phyloP scores from a whole-genome alignment of 2,888 invertebrate species.

The Lymantria dispar region DNA sequence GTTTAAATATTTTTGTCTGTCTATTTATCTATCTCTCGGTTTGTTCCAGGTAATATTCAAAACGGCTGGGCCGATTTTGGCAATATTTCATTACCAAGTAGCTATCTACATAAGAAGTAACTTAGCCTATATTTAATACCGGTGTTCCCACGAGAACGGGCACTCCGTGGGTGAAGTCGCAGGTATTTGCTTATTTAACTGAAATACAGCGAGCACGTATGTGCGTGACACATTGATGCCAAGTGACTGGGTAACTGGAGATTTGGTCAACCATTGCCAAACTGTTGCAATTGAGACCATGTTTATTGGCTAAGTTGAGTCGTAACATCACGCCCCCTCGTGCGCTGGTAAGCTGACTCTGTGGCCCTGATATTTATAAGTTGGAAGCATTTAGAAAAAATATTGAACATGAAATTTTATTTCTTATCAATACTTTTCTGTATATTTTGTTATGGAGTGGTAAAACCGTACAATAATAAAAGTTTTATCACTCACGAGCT shows the following conservation, averaged over 20 bases:
- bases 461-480: neutral
- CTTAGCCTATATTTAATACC: no score
- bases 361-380: conserved; percentile 13
- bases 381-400: conserved; percentile 10
- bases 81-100: no score
- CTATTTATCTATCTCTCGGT: no score
- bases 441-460: neutral
- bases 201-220: conserved; percentile 3
- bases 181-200: no score
- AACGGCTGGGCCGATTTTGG: no score
- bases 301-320: conserved; percentile 28
- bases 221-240: conserved; percentile 15
- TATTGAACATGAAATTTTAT: conserved; percentile 1
- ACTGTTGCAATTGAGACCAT: conserved; percentile 33
- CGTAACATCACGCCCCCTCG: conserved; percentile 25
- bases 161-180: no score
- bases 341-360: conserved; percentile 11
- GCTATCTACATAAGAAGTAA: no score
- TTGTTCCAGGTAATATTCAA: no score
- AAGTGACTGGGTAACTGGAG: conserved; percentile 22
- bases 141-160: no score
- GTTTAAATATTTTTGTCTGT: no score
- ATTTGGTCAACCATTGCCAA: conserved; percentile 30
- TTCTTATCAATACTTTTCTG: neutral
- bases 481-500: no score